These are phyloP conservation scores for Anaspis maculata DNA, from an alignment of 2,888 invertebrate species.

Conservation along the genomic window DNA sequence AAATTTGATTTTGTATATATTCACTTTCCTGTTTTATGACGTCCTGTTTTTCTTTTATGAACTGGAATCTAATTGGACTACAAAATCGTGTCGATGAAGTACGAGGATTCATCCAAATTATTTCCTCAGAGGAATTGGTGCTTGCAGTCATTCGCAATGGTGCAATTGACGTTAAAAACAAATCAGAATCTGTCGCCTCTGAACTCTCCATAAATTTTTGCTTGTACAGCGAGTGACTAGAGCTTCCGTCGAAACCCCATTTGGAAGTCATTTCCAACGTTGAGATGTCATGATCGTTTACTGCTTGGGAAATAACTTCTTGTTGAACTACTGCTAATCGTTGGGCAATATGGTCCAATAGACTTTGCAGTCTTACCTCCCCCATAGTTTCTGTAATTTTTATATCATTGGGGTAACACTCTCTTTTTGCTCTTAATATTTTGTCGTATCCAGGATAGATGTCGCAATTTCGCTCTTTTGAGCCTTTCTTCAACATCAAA, in stretches of 20 bases:
- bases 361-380: background rate
- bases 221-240: conserved; percentile 21
- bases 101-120: conserved; percentile 25
- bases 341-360: background rate
- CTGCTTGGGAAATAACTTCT: background rate
- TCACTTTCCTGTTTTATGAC: conserved; percentile 22
- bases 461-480: no score
- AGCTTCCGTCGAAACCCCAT: conserved; percentile 6
- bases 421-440: background rate
- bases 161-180: conserved; percentile 27
- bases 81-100: conserved; percentile 26
- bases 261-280: background rate
- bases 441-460: no score
- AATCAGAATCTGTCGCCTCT: conserved; percentile 17
- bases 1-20: conserved; percentile 12
- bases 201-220: conserved; percentile 22
- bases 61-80: conserved; percentile 25
- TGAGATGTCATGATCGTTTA: background rate
- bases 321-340: conserved; percentile 1
- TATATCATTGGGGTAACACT: background rate
- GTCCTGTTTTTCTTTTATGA: conserved; percentile 21
- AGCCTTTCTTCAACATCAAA: no score
- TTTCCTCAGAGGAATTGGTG: conserved; percentile 10
- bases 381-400: background rate
- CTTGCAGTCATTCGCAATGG: conserved; percentile 14